A percentile compares a stretch with the other conserved stretches of the same genome.
Conservation (phyloP, 2,888 invertebrate genomes). For the Pteria penguin region DNA sequence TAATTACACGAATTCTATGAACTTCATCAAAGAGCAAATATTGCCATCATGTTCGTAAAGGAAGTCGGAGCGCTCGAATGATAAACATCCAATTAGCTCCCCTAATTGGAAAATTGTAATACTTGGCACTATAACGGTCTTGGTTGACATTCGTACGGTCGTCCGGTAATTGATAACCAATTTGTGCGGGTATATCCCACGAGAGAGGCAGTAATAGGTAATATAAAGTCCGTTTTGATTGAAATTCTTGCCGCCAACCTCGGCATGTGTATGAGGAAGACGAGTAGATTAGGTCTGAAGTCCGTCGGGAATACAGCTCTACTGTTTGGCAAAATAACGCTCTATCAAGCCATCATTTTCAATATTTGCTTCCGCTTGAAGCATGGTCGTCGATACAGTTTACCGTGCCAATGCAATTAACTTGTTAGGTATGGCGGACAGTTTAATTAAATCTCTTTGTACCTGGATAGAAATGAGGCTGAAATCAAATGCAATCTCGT, state of each 20-base stretch:
- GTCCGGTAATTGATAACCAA: slow-evolving; percentile 47
- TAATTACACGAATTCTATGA: not conserved
- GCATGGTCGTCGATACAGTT: not conserved
- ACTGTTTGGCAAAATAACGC: not conserved
- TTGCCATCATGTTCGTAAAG: not conserved
- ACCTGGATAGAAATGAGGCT: not conserved
- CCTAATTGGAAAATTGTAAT: slow-evolving; percentile 3
- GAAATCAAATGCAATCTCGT: not conserved
- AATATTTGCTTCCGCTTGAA: slow-evolving; percentile 1
- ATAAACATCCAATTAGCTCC: slow-evolving; percentile 6
- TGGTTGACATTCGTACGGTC: slow-evolving; percentile 42
- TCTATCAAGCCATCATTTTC: not conserved
- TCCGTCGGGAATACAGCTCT: not conserved
- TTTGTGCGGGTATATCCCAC: slow-evolving; percentile 34
- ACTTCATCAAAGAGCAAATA: not conserved
- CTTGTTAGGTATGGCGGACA: slow-evolving; percentile 30
- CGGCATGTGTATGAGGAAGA: slow-evolving; percentile 20
- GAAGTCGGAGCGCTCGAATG: not conserved
- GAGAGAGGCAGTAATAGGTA: slow-evolving; percentile 40
- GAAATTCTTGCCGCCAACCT: slow-evolving; percentile 34
- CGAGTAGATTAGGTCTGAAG: slow-evolving; percentile 13
- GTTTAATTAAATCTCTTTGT: slow-evolving; percentile 29
- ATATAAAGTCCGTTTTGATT: slow-evolving; percentile 39
- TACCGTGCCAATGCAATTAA: slow-evolving; percentile 35
- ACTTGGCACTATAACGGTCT: not conserved